Conservation (phyloP, 1,140 invertebrate genomes). For the Euura saliciscinereae region DNA sequence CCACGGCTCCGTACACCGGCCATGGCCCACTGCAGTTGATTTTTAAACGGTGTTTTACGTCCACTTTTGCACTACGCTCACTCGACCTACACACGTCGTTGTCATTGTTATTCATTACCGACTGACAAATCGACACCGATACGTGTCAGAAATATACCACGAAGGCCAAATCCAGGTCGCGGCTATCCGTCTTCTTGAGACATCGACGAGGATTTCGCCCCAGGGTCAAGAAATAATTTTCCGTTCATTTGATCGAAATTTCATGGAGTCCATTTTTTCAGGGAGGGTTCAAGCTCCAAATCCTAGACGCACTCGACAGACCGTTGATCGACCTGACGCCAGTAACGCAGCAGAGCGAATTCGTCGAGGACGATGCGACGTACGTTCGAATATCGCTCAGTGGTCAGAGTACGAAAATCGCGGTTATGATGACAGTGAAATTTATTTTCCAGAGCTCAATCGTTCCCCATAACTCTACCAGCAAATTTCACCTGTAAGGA, state of each 20-base stretch:
- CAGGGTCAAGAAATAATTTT: no score
- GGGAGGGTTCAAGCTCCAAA: conserved; percentile 86
- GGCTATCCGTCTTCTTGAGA: conserved; percentile 15
- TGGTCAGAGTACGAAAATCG: not conserved
- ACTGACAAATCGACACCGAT: not conserved
- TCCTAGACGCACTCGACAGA: conserved; percentile 80
- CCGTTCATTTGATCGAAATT: no score
- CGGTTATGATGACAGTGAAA: not conserved
- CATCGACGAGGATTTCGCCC: conserved; percentile 13
- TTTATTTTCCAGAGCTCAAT: conserved; percentile 73
- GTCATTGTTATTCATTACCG: not conserved
- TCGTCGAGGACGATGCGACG: conserved; percentile 79
- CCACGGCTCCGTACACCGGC: not conserved
- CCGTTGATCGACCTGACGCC: conserved; percentile 85
- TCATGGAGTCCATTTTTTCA: conserved; percentile 55
- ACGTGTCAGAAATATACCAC: conserved; percentile 8
- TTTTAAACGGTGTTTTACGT: not conserved
- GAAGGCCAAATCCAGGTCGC: conserved; percentile 19
- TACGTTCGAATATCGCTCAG: conserved; percentile 52
- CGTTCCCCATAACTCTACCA: conserved; percentile 79
- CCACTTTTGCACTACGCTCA: no score
- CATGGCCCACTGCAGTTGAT: not conserved
- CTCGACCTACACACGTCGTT: not conserved
- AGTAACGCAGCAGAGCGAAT: conserved; percentile 77
- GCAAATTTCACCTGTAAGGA: conserved; percentile 83